Percentiles rank a stretch among this genome's conserved stretches.
phyloP scores from a whole-genome alignment of 2,113 vertebrate species.

The Trematocara zebra region DNA sequence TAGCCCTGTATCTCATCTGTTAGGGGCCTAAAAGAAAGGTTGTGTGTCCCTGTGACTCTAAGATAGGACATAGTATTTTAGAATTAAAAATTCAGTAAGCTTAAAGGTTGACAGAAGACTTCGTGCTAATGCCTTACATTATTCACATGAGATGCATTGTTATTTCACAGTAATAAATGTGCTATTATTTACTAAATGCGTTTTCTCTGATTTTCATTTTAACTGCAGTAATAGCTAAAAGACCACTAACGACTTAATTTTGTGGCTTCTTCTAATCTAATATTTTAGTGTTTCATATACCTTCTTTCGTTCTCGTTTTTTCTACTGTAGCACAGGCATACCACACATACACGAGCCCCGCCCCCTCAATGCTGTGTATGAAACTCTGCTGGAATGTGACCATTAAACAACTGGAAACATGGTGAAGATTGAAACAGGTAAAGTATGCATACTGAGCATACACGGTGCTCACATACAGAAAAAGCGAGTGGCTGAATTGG shows the following conservation, averaged over 20 bases:
- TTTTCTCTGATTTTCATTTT: not conserved
- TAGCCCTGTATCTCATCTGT: not conserved
- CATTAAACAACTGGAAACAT: not conserved
- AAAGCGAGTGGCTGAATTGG: not conserved
- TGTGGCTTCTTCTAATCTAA: not conserved
- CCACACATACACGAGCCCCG: not conserved
- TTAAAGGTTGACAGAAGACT: not conserved
- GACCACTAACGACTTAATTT: not conserved
- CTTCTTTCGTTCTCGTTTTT: not conserved
- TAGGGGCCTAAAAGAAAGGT: not conserved
- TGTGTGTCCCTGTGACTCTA: not conserved
- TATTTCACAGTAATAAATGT: not conserved
- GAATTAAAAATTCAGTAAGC: not conserved
- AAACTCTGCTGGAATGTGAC: constrained; percentile 20
- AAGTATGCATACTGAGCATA: not conserved
- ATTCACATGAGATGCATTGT: not conserved
- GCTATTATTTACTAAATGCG: not conserved
- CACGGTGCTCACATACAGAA: not conserved
- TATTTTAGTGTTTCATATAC: not conserved
- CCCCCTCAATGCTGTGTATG: not conserved
- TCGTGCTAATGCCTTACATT: not conserved
- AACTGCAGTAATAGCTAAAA: not conserved
- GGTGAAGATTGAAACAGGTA: not conserved
- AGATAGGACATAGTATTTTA: not conserved
- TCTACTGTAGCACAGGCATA: not conserved